Evolutionary conservation across 2,888 invertebrate species (phyloP), one percentile per base, ranked within the genome.

Genomic region (Orthonychiurus folsomi): DNA sequence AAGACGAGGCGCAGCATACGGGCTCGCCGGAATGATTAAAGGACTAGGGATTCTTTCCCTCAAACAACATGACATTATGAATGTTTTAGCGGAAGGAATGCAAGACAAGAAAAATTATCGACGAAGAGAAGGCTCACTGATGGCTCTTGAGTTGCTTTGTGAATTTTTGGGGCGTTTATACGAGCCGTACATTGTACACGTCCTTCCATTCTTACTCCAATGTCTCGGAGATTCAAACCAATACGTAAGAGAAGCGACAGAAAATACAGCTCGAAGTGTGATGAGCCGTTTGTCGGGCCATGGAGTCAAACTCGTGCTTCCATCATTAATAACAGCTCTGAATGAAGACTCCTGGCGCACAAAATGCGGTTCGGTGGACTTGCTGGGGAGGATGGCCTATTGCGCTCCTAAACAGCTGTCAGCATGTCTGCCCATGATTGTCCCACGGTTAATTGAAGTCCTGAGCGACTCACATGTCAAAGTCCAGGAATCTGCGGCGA

Each of bases 261-360:
- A 97, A 78, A 95, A 95, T 76, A 93, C 95, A 60, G 92, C 96
- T 48, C 88, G 89, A 78, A 92, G 94, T 60, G 93, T 99, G 71
- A 84, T 84, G 83, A 89, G 89, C 74, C 90, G 93, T 77, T 82
- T 99, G 63, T 93, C 92, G 63, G 93, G 92, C 66, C 96, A 96
- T 79, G 99, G 99, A 66, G 97, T 97, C 53, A 99, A 97, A 80
- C 82, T 99, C 52, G 93, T 99, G 62, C 81, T 99, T 72, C 99
- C 99, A 0, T 88, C 93, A 66, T 81, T 99, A 67, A 80, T 99
- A 66, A 87, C 88, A 73, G 97, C 95, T 37, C 80, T 99, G 62
- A 91, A 96, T 77, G 93, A 97, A 77, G 97, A 99, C 79, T 94
- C 95, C 20, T 99, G 99, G 99, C 82, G 99, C 75, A 99, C 99